Conservation (phyloP, 2,797 vertebrate genomes). For the Champsocephalus gunnari region DNA sequence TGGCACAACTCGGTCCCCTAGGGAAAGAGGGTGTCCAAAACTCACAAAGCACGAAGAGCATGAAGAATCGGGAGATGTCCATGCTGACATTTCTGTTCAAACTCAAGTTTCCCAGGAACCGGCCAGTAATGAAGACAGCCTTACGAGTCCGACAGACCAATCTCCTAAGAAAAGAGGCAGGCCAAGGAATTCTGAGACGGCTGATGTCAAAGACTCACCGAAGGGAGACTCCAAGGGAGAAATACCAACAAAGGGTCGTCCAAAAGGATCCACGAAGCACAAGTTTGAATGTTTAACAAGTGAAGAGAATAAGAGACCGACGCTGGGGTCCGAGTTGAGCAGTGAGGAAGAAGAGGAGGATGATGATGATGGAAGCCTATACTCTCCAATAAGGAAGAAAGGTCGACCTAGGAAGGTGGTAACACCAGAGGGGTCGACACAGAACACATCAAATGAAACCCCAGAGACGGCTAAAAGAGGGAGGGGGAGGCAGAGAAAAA, state of each 20-base stretch:
- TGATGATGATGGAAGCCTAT: not conserved
- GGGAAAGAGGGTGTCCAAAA: constrained; percentile 59
- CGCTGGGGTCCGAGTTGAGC: not conserved
- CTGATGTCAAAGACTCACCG: constrained; percentile 33
- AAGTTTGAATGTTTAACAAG: constrained; percentile 45
- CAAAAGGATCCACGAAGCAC: constrained; percentile 60
- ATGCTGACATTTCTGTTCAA: constrained; percentile 24
- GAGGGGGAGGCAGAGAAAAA: constrained; percentile 50
- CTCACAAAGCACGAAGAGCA: constrained; percentile 26
- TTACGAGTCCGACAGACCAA: not conserved
- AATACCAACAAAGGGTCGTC: constrained; percentile 65
- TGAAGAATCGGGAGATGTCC: not conserved
- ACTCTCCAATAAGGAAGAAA: not conserved
- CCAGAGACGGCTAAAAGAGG: not conserved
- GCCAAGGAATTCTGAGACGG: constrained; percentile 65
- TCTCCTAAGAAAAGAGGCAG: constrained; percentile 71
- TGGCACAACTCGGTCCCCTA: constrained; percentile 29
- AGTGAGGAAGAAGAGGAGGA: constrained; percentile 5
- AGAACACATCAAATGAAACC: no score
- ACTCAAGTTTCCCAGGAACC: constrained; percentile 41
- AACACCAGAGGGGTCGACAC: no score
- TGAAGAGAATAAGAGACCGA: constrained; percentile 54
- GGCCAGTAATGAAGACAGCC: constrained; percentile 4
- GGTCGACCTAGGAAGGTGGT: no score
- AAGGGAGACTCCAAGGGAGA: constrained; percentile 56